phyloP scores from a whole-genome alignment of 2,797 vertebrate species.

The Catharus ustulatus region DNA sequence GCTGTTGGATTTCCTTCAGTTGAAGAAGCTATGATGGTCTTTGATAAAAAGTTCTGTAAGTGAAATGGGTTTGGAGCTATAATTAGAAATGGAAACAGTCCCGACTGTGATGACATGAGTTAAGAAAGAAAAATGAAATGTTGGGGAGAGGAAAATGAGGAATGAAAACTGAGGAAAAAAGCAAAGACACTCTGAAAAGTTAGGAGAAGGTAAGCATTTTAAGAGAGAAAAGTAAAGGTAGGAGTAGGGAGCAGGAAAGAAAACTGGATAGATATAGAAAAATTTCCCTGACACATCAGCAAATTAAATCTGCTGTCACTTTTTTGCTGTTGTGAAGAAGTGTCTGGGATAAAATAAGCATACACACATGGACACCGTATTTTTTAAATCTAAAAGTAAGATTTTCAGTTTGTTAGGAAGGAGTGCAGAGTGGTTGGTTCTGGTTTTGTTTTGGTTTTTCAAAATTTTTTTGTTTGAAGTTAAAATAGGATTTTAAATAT shows the following conservation, averaged over 20 bases:
- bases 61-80: not conserved
- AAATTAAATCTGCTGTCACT: not conserved
- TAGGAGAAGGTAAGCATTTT: not conserved
- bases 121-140: not conserved
- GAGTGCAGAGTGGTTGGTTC: not conserved
- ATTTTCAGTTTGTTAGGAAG: not conserved
- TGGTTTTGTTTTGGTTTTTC: not conserved
- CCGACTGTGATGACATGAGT: not conserved
- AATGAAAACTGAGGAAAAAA: not conserved
- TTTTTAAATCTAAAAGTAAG: not conserved
- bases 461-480: not conserved
- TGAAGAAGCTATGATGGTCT: not conserved
- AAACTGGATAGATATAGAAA: not conserved
- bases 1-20: not conserved
- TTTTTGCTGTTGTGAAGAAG: not conserved
- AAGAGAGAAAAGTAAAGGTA: not conserved
- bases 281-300: not conserved
- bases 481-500: not conserved
- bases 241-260: not conserved
- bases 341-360: not conserved
- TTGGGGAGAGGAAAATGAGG: not conserved
- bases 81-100: not conserved
- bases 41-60: not conserved
- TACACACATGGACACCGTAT: rapidly evolving
- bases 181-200: not conserved